Evolutionary conservation across 2,113 vertebrate species (phyloP).

Genomic region (Tinamus guttatus): DNA sequence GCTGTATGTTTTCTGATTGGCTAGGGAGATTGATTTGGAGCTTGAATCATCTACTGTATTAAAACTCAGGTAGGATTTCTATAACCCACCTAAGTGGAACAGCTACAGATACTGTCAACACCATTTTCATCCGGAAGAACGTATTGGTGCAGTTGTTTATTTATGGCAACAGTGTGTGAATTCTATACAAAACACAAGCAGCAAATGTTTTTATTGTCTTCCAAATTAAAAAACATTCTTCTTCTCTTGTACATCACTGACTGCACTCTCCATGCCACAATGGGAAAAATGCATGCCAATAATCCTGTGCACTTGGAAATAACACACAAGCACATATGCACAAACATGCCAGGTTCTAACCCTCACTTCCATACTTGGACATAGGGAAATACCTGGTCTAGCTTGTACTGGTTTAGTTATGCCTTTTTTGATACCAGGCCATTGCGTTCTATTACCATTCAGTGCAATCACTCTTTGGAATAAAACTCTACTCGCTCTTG

Average conservation of each 20-base stretch:
- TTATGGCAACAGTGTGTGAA: not conserved
- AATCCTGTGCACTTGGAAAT: not conserved
- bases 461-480: not conserved
- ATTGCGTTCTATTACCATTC: not conserved
- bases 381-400: not conserved
- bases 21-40: not conserved
- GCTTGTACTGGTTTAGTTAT: not conserved
- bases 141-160: not conserved
- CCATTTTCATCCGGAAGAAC: not conserved
- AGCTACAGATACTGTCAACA: conserved; percentile 26
- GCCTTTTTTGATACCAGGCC: not conserved
- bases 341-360: not conserved
- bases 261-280: not conserved
- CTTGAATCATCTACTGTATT: not conserved
- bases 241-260: not conserved
- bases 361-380: not conserved
- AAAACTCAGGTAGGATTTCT: conserved; percentile 22
- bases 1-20: not conserved
- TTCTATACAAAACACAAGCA: conserved; percentile 3
- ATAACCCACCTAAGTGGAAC: conserved; percentile 21
- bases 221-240: not conserved
- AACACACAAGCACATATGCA: not conserved
- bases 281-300: accelerated
- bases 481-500: not conserved
- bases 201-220: not conserved